A percentile compares a stretch with the other conserved stretches of the same genome.
phyloP scores from a whole-genome alignment of 2,888 invertebrate species.

The Metalampra italica region DNA sequence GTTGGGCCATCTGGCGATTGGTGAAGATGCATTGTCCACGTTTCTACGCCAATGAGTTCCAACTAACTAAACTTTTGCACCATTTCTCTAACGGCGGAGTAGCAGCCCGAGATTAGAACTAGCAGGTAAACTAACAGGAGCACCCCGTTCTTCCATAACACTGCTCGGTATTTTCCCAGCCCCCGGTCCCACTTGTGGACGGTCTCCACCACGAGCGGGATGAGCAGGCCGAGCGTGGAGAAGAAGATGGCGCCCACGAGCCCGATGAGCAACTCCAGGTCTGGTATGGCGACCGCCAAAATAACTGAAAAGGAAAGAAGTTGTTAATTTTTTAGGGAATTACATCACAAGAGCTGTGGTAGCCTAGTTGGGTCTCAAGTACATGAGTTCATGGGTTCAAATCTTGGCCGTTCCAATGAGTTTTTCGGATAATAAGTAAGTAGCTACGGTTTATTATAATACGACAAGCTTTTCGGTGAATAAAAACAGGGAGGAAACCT shows the following conservation, averaged over 20 bases:
- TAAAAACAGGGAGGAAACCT: too few species aligned
- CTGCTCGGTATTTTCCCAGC: constrained; percentile 81
- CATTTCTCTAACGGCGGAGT: constrained; percentile 45
- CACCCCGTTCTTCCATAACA: constrained; percentile 81
- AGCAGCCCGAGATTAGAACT: constrained; percentile 57
- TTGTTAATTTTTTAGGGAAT: too few species aligned
- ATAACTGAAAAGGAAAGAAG: constrained; percentile 74
- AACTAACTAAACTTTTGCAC: constrained; percentile 8
- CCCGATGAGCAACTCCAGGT: constrained; percentile 91
- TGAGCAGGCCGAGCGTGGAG: constrained; percentile 85
- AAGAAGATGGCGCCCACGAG: constrained; percentile 90
- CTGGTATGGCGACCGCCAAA: constrained; percentile 87
- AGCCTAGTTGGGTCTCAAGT: background rate
- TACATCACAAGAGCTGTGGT: background rate
- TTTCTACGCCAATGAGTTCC: too few species aligned
- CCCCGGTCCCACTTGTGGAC: constrained; percentile 83
- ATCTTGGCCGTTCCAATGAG: too few species aligned
- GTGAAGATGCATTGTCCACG: too few species aligned
- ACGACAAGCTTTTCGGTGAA: too few species aligned
- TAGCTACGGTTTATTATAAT: too few species aligned
- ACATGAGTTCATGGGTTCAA: too few species aligned
- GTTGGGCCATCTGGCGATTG: too few species aligned
- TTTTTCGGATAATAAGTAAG: too few species aligned
- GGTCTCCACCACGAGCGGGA: constrained; percentile 86
- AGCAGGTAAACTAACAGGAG: constrained; percentile 49